phyloP scores from a whole-genome alignment of 2,113 vertebrate genomes.

The Oryzias curvinotus region DNA sequence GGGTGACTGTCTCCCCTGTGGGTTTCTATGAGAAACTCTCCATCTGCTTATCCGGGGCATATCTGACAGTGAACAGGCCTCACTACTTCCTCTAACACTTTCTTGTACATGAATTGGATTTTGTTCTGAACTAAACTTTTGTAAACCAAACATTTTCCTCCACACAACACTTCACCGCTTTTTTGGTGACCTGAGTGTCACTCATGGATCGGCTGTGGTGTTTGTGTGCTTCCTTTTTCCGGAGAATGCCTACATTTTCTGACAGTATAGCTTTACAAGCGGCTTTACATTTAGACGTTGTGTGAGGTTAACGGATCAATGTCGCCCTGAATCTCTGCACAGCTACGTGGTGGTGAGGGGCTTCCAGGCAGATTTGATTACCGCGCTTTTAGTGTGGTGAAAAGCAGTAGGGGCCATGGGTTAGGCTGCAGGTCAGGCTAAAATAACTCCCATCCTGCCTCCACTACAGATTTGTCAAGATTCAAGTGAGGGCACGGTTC shows the following conservation, averaged over 20 bases:
- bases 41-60: slow-evolving; percentile 65
- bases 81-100: slow-evolving; percentile 19
- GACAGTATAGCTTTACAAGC: neutral
- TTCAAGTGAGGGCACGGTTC: slow-evolving; percentile 10
- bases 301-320: slow-evolving; percentile 46
- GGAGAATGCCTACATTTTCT: slow-evolving; percentile 18
- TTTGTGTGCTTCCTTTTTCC: neutral
- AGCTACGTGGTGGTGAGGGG: slow-evolving; percentile 20
- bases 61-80: slow-evolving; percentile 45
- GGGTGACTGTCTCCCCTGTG: slow-evolving; percentile 33
- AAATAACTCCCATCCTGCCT: slow-evolving; percentile 9
- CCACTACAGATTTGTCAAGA: slow-evolving; percentile 20
- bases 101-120: neutral
- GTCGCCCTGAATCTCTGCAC: slow-evolving; percentile 11
- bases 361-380: slow-evolving; percentile 14
- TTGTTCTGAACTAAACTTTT: neutral
- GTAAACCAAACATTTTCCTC: neutral
- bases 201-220: slow-evolving; percentile 5
- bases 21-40: slow-evolving; percentile 49
- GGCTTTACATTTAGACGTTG: slow-evolving; percentile 10
- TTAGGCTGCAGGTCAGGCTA: slow-evolving; percentile 36
- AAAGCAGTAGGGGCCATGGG: slow-evolving; percentile 7
- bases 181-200: slow-evolving; percentile 3
- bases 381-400: slow-evolving; percentile 11
- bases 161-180: slow-evolving; percentile 3